Conservation (phyloP, 2,113 vertebrate genomes). For the Pica pica region DNA sequence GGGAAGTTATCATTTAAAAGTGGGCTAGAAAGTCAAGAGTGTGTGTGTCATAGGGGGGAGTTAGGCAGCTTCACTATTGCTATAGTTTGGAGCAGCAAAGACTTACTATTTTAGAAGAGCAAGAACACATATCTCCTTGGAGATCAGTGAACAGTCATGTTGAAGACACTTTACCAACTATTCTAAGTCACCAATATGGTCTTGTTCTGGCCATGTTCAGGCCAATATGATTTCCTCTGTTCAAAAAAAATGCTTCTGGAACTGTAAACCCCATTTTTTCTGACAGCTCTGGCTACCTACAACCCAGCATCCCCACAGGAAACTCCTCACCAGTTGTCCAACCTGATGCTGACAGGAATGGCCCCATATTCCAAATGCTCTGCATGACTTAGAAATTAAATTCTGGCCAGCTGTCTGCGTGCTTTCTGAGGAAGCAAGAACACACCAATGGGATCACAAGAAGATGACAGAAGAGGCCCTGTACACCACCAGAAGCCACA, state of each 20-base stretch:
- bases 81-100: not conserved
- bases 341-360: not conserved
- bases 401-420: not conserved
- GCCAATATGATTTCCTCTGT: not conserved
- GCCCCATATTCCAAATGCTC: not conserved
- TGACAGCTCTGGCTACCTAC: not conserved
- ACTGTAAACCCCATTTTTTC: not conserved
- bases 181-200: not conserved
- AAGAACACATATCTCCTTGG: not conserved
- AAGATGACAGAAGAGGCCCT: not conserved
- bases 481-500: not conserved
- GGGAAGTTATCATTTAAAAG: not conserved
- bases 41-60: fast-evolving
- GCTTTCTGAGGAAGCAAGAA: not conserved
- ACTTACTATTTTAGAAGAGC: not conserved
- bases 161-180: not conserved
- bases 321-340: not conserved
- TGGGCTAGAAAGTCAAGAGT: not conserved
- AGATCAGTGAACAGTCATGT: not conserved
- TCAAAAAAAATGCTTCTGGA: not conserved
- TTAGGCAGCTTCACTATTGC: not conserved
- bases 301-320: not conserved
- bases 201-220: not conserved
- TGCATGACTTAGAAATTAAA: not conserved
- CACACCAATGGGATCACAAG: not conserved